A percentile compares a stretch with the other conserved stretches of the same genome.
These are phyloP conservation scores for Catharus bicknelli DNA, from an alignment of 2,113 vertebrate species.

Conservation along the genomic window DNA sequence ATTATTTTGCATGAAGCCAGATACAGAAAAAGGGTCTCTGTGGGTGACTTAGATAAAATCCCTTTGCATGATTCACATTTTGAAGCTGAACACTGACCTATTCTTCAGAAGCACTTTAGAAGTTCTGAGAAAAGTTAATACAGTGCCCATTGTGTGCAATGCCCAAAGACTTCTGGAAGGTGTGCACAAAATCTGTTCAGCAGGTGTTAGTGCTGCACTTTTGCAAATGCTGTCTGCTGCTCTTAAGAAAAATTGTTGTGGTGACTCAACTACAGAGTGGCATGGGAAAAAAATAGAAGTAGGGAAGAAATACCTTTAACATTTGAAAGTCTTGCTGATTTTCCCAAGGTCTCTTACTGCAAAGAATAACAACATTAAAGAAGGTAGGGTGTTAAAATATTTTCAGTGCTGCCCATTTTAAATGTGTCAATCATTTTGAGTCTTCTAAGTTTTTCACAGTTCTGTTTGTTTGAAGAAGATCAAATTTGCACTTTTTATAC, in stretches of 20 bases:
- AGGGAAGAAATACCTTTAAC: neutral
- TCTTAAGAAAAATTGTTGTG: neutral
- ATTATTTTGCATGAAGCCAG: neutral
- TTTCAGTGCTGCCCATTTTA: conserved; percentile 2
- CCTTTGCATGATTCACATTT: neutral
- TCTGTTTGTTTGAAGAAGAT: conserved; percentile 55
- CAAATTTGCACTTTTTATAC: conserved; percentile 64
- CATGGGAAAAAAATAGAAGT: neutral
- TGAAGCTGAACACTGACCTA: neutral
- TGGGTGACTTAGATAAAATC: neutral
- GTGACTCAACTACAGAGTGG: neutral
- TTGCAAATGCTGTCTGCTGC: neutral
- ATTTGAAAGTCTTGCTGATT: neutral
- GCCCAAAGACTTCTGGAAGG: neutral
- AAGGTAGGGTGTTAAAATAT: conserved; percentile 50
- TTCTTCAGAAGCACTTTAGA: neutral
- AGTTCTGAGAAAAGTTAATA: neutral
- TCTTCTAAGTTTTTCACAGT: conserved; percentile 56
- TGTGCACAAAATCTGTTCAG: neutral
- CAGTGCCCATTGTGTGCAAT: neutral
- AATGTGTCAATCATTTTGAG: conserved; percentile 49
- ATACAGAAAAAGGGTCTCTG: neutral
- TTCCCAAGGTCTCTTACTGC: neutral
- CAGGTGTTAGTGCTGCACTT: neutral
- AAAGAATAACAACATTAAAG: neutral